Evolutionary conservation across 2,113 vertebrate species (phyloP), one percentile per base, ranked within the genome.

Genomic region (Podarcis cretensis): DNA sequence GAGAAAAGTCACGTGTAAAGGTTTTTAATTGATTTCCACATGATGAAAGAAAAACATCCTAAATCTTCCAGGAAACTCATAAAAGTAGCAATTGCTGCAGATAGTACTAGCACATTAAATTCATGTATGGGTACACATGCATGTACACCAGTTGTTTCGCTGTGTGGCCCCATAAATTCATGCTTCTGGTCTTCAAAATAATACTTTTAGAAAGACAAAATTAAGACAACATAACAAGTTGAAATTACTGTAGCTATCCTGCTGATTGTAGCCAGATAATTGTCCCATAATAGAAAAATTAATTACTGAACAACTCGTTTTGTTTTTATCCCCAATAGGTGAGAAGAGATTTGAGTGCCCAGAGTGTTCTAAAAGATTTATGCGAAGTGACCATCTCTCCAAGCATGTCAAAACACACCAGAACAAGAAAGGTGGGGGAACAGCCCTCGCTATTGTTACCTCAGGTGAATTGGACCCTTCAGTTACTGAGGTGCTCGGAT

Each of bases 331-430:
- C 92, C 69, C n/a, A 94, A 91, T 94, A 99, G 99, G 99, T 93
- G 99, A 99, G 95, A 99, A 99, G 95, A 98, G 98, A 88, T 99
- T 99, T 86, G 98, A 99, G 96, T 99, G 99, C 89, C 98, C 98
- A 0, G 99, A 99, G 91, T 99, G 99, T 95, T 99, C 98, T 89
- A 99, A 99, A 95, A 98, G 99, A 89, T 99, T 99, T 96, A 99
- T 99, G 99, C 97, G 99, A 90, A 99, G 99, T 88, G 99, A 99
- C 96, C 99, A 99, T 97, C 98, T 99, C 86, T 99, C 99, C 0
- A 99, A 99, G 97, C 99, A 99, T 94, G 98, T 99, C 96, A 99
- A 99, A 97, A 99, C 99, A 7, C 99, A 99, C 95, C 99, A 99
- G 97, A 99, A 99, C 97, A 99, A 99, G 97, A 99, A 99, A 92